Percentiles rank a stretch among this genome's conserved stretches.
phyloP scores from a whole-genome alignment of 2,113 vertebrate genomes.

The Cyanistes caeruleus region DNA sequence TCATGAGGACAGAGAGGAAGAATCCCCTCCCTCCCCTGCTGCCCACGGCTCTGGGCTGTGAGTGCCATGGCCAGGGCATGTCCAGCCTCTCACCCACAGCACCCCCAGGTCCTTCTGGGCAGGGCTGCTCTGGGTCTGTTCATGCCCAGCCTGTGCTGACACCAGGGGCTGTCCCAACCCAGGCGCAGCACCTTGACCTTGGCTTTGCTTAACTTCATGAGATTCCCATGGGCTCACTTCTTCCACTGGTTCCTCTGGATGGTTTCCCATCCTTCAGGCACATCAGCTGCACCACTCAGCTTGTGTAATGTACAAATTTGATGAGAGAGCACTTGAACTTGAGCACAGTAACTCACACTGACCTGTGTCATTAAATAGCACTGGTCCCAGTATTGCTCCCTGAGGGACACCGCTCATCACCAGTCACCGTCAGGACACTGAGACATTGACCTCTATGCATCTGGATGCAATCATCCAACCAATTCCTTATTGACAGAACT shows the following conservation, averaged over 20 bases:
- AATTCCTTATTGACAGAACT: neutral
- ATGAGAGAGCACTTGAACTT: neutral
- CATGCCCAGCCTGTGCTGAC: neutral
- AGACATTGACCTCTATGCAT: neutral
- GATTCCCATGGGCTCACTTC: neutral
- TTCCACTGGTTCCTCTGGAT: neutral
- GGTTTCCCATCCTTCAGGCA: fast-evolving
- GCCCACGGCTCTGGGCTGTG: neutral
- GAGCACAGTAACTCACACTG: neutral
- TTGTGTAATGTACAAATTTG: neutral
- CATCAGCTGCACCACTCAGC: neutral
- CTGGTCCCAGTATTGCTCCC: neutral
- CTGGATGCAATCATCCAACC: neutral
- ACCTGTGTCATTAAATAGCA: neutral
- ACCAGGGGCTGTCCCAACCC: fast-evolving
- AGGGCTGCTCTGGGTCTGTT: neutral
- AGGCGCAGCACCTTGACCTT: neutral
- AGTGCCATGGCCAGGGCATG: neutral
- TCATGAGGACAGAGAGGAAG: neutral
- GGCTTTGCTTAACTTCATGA: neutral
- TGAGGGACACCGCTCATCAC: neutral
- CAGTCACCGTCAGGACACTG: neutral
- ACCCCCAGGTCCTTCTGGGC: neutral
- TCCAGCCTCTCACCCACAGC: neutral
- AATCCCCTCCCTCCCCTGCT: neutral